A percentile compares a stretch with the other conserved stretches of the same genome.
Conservation (phyloP, 2,113 vertebrate species). For the Ramphastos sulfuratus region DNA sequence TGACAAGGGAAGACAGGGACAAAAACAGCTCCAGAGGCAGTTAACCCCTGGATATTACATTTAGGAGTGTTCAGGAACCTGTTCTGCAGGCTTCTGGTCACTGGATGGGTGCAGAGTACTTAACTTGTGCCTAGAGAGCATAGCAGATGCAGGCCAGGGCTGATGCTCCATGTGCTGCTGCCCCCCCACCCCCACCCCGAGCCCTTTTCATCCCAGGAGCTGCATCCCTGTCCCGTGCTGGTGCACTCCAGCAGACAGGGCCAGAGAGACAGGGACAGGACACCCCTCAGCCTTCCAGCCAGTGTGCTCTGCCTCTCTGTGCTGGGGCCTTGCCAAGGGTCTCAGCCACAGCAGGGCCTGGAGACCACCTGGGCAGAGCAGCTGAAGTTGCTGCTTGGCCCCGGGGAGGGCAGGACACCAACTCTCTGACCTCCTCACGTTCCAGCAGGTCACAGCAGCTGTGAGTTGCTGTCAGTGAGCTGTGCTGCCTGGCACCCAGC, state of each 20-base stretch:
- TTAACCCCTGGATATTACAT: neutral
- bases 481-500: neutral
- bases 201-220: neutral
- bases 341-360: fast-evolving
- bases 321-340: neutral
- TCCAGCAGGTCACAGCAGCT: neutral
- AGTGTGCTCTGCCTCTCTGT: neutral
- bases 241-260: neutral
- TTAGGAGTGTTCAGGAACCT: neutral
- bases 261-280: neutral
- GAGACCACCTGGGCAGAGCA: neutral
- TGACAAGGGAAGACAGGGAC: neutral
- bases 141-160: neutral
- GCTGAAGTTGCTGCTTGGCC: neutral
- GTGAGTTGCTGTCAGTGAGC: neutral
- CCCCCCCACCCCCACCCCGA: too few relatives aligned
- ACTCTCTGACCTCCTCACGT: neutral
- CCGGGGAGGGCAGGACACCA: neutral
- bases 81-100: neutral
- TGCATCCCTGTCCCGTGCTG: neutral
- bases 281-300: neutral
- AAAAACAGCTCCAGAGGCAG: neutral
- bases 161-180: neutral
- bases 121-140: neutral
- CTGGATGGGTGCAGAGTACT: neutral